Evolutionary conservation across 2,888 invertebrate genomes (phyloP), one percentile per base, ranked within the genome.

Genomic region (Aphodius granarius): DNA sequence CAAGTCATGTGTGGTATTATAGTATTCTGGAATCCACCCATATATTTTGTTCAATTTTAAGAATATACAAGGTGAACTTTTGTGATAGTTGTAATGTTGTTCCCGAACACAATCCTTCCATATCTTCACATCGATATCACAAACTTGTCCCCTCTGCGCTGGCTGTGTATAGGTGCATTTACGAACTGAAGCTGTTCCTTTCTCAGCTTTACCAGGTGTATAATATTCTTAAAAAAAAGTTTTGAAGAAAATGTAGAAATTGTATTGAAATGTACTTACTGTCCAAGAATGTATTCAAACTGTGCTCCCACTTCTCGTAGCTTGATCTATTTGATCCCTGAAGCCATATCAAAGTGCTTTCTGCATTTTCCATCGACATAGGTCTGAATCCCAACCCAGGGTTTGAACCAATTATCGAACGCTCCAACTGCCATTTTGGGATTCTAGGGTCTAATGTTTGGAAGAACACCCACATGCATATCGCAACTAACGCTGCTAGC

Each of bases 321-420:
- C 94, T 94, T 71, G 91, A 91, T 75, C 90, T 90, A 78, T 94
- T 92, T 16, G 94, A 94, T 65, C 94, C 95, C 85, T 94, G 94
- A 89, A 97, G 98, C 94, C 97, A 96, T 86, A 99, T 97, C 79
- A 99, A 91, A 62, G 98, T 97, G 86, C 97, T 98, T 82, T 97
- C 96, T 66, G 96, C 94, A 85, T 97, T 96, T 63, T 91, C 91
- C 75, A 91, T 90, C 5, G 98, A 96, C 90, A 95, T 92, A 5
- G 99, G 99, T 79, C 98, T 91, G 88, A 97, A 99, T 78, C 98
- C 98, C 75, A 99, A 90, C 73, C 98, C 98, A 80, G 99, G 99
- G 90, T 97, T 98, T 81, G 94, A 94, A 83, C 98, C 98, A 83
- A 98, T 97, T 82, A 97, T 91, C 77, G 97, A 97, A 76, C 91